These are phyloP conservation scores for Hydropsyche tenuis DNA, from an alignment of 1,140 invertebrate genomes.

Conservation along the genomic window DNA sequence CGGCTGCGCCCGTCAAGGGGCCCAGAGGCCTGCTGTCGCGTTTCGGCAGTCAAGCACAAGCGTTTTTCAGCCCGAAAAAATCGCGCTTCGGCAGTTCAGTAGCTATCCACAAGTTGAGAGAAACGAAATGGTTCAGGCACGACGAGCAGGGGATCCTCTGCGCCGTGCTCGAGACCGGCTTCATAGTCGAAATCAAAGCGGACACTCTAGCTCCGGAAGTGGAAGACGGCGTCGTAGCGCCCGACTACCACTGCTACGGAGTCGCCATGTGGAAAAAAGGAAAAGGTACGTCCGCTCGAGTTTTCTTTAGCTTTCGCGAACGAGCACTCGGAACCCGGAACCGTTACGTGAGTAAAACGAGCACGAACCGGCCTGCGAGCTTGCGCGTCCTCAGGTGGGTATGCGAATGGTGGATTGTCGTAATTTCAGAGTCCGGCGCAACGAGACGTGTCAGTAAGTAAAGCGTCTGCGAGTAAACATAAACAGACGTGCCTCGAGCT, in stretches of 20 bases:
- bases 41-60: slow-evolving; percentile 63
- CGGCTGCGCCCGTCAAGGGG: slow-evolving; percentile 30
- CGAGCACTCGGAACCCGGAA: too few species aligned
- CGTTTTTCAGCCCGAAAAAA: slow-evolving; percentile 61
- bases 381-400: background rate
- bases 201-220: slow-evolving; percentile 56
- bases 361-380: too few species aligned
- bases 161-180: slow-evolving; percentile 72
- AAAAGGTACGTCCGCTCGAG: slow-evolving; percentile 64
- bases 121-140: slow-evolving; percentile 73
- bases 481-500: slow-evolving; percentile 22
- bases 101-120: slow-evolving; percentile 70
- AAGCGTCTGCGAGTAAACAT: background rate
- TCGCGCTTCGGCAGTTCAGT: slow-evolving; percentile 68
- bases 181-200: slow-evolving; percentile 68
- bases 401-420: background rate
- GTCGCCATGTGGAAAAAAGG: slow-evolving; percentile 70
- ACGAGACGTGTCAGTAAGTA: background rate
- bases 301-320: background rate
- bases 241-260: slow-evolving; percentile 65
- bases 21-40: slow-evolving; percentile 57
- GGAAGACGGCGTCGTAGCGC: slow-evolving; percentile 56
- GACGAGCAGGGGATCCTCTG: slow-evolving; percentile 71
- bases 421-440: background rate
- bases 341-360: background rate